These are phyloP conservation scores for Chrysochloris asiatica DNA, from an alignment of 2,113 vertebrate species.

Conservation along the genomic window DNA sequence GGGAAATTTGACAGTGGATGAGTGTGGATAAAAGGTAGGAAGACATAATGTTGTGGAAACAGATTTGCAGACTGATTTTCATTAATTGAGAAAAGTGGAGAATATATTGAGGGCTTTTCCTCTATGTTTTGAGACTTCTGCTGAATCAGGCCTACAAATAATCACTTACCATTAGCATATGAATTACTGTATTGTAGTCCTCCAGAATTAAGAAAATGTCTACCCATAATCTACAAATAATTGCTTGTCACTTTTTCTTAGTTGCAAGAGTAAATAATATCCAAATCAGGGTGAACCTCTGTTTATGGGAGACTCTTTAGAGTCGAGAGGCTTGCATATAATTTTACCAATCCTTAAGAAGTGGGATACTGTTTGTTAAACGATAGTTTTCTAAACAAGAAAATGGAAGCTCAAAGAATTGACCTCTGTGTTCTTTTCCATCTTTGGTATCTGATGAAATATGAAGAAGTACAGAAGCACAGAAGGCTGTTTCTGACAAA, in stretches of 20 bases:
- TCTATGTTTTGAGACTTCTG: neutral
- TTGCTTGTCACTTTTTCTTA: neutral
- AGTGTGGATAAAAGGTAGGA: conserved; percentile 31
- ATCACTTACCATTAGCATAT: neutral
- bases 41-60: neutral
- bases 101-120: neutral
- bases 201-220: conserved; percentile 32
- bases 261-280: conserved; percentile 18
- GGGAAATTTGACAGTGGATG: neutral
- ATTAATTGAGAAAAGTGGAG: neutral
- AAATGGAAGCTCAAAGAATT: neutral
- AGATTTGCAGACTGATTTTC: neutral
- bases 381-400: neutral
- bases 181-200: neutral
- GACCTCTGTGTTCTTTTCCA: neutral
- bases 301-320: conserved; percentile 13
- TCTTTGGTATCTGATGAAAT: conserved; percentile 39
- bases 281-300: neutral
- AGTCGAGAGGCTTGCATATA: neutral
- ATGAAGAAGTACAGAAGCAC: neutral
- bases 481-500: conserved; percentile 26
- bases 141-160: neutral
- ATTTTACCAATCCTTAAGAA: conserved; percentile 22
- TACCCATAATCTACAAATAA: neutral
- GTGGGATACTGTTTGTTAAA: neutral